Evolutionary conservation across 2,888 invertebrate species (phyloP), one percentile per base, ranked within the genome.

Genomic region (Athripsodes cinereus): DNA sequence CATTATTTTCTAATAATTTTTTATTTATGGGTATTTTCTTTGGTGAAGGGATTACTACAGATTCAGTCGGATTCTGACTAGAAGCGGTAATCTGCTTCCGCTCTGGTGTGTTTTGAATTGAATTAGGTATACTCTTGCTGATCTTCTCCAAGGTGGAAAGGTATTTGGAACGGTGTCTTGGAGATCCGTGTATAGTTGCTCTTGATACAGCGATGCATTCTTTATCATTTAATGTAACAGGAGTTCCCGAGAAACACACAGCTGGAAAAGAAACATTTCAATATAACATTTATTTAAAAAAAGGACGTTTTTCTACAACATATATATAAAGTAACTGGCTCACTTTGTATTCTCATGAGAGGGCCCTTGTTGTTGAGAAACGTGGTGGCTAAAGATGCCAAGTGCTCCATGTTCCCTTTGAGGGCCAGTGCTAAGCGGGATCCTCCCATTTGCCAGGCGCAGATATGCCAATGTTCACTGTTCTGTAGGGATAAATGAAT

Each of bases 241-340:
- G 81, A 22, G 74, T 72, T 21, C 86, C 86, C 62, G 80, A 78
- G 34, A 81, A 72, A 48, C 75, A 75, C 20, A 87, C 79, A 68
- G 84, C 86, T 86, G 66, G 31, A 72, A 72, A 61, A 40, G n/a
- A n/a, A n/a, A n/a, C n/a, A n/a, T n/a, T n/a, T n/a, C n/a, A n/a
- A n/a, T n/a, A n/a, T n/a, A n/a, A n/a, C n/a, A n/a, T n/a, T n/a
- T n/a, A n/a, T n/a, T n/a, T n/a, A n/a, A n/a, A n/a, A n/a, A n/a
- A n/a, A n/a, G n/a, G n/a, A n/a, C n/a, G n/a, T n/a, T n/a, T n/a
- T n/a, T n/a, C n/a, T n/a, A n/a, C n/a, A n/a, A n/a, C n/a, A n/a
- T n/a, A n/a, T n/a, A n/a, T n/a, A n/a, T n/a, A n/a, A n/a, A n/a
- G n/a, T n/a, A n/a, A n/a, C 8, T 31, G 31, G 19, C 35, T 49